phyloP scores from a whole-genome alignment of 2,888 invertebrate genomes.

The Pachycephus smyrnensis region DNA sequence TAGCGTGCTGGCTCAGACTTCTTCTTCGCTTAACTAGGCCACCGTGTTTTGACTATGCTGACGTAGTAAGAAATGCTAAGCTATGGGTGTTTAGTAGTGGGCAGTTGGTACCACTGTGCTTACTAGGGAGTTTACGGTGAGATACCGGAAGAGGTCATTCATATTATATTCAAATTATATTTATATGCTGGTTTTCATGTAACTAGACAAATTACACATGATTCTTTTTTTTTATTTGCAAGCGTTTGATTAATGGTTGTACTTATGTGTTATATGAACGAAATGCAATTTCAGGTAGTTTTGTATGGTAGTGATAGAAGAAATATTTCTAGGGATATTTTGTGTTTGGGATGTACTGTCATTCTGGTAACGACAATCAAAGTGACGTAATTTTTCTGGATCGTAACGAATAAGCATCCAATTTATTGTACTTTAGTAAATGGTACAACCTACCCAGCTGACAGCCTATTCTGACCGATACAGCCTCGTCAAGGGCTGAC shows the following conservation, averaged over 20 bases:
- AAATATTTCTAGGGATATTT: not conserved
- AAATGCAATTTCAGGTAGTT: not conserved
- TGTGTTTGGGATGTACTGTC: not conserved
- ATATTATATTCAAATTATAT: not conserved
- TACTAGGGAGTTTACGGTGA: no score
- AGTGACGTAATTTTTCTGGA: not conserved
- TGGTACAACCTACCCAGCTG: not conserved
- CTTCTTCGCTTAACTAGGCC: not conserved
- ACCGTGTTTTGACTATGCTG: not conserved
- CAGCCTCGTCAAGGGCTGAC: not conserved
- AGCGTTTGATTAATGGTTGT: not conserved
- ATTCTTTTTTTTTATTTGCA: not conserved
- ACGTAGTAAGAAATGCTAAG: not conserved
- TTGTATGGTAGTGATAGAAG: not conserved
- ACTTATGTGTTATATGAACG: not conserved
- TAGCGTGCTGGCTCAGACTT: not conserved
- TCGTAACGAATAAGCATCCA: not conserved
- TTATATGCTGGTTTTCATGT: not conserved
- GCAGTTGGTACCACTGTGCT: no score
- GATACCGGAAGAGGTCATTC: not conserved
- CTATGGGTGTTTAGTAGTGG: not conserved
- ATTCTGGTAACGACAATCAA: not conserved
- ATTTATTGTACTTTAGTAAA: not conserved
- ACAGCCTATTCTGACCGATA: not conserved
- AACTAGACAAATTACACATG: not conserved